Conservation (phyloP, 2,113 vertebrate species). For the Nematolebias whitei region DNA sequence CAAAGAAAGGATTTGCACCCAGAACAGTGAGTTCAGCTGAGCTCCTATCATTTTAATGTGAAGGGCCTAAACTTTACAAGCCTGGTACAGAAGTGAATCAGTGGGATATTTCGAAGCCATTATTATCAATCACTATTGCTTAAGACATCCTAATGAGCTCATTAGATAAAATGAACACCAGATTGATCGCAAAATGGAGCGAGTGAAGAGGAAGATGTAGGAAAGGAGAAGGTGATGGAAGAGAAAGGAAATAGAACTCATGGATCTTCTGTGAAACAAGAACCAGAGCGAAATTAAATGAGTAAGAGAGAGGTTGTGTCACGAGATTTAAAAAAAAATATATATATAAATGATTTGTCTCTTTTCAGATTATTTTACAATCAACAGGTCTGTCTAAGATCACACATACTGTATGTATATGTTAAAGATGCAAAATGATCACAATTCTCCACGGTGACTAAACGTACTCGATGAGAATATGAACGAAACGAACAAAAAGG, state of each 20-base stretch:
- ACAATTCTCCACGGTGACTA: too few species aligned
- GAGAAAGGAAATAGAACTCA: constrained; percentile 72
- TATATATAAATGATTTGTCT: too few species aligned
- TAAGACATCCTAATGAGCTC: constrained; percentile 74
- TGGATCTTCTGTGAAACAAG: constrained; percentile 62
- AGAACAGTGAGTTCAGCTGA: constrained; percentile 32
- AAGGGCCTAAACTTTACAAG: constrained; percentile 47
- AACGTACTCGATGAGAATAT: too few species aligned
- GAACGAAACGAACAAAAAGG: too few species aligned
- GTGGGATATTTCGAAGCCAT: constrained; percentile 65
- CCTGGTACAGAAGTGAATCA: constrained; percentile 68
- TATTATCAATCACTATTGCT: constrained; percentile 74
- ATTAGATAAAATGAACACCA: constrained; percentile 73
- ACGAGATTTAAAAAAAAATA: too few species aligned
- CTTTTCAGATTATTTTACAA: too few species aligned
- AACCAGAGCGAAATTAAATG: constrained; percentile 48
- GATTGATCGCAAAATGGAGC: constrained; percentile 72
- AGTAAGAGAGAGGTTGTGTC: constrained; percentile 49
- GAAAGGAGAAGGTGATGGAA: constrained; percentile 68
- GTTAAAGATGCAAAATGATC: too few species aligned
- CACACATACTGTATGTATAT: too few species aligned
- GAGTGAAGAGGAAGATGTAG: constrained; percentile 69
- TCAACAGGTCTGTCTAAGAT: too few species aligned
- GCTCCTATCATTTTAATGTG: constrained; percentile 30
- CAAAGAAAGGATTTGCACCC: constrained; percentile 38